Base-by-base conservation (phyloP, 2,888 invertebrate genomes). In the Zootermopsis nevadensis region DNA sequence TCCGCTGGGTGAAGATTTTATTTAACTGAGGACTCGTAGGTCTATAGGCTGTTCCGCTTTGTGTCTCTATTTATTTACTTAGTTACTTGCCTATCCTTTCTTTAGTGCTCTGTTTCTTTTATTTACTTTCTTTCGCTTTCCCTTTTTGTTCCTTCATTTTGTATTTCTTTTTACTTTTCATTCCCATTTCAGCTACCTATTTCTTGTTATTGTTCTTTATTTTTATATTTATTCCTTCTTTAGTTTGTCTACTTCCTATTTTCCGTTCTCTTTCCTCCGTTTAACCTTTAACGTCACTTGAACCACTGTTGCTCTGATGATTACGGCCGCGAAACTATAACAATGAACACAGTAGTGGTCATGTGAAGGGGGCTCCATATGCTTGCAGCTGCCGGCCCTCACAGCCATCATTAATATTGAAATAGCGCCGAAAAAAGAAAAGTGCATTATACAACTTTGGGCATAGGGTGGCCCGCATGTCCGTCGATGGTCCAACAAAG, bases 401-500 rank as follows among this genome's bases (percentile, higher is more conserved):
- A n/a, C 69, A 69, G 12, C 69, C 33, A 69, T 22, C 30, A 69
- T 22, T 33, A 69, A 33, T 69, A 33, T 69, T 69, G 69, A 27
- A 60, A 60, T n/a, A 60, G 60, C 60, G 60, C 60, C 60, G 7
- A 60, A 60, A 60, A 60, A 60, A 60, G 60, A 60, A 60, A 60
- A 60, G n/a, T 60, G 60, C 6, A 60, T 60, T 60, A 15, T n/a
- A n/a, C 60, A 60, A 27, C 60, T 60, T 53, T 24, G 8, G n/a
- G 24, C 4, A 60, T n/a, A 60, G 60, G 24, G 27, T 60, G 60
- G 2, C 27, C 60, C 60, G n/a, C 27, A 60, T 27, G n/a, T 60
- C 60, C n/a, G n/a, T 48, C 15, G 10, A 48, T 12, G 15, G 48
- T 48, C n/a, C n/a, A n/a, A n/a, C n/a, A n/a, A n/a, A n/a, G n/a